Evolutionary conservation across 2,888 invertebrate genomes (phyloP).

Genomic region (Drosophila putrida): DNA sequence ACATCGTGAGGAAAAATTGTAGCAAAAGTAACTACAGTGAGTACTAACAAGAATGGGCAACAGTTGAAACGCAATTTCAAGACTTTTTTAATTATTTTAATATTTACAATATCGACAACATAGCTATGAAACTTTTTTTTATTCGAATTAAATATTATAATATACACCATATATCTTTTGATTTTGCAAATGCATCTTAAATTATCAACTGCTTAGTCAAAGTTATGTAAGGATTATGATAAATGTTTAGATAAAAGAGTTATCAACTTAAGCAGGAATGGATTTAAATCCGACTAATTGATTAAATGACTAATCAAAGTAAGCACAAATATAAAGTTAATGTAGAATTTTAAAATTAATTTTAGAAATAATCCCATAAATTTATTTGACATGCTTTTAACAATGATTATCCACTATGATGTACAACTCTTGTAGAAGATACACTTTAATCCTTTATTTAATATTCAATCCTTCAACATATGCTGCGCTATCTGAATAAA

Average conservation of each 20-base stretch:
- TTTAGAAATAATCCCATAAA: neutral
- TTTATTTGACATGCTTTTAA: neutral
- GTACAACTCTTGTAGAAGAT: neutral
- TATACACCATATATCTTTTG: too few species aligned
- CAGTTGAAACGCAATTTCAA: too few species aligned
- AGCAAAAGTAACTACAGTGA: neutral
- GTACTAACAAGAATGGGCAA: neutral
- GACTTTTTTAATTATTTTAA: too few species aligned
- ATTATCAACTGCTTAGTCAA: too few species aligned
- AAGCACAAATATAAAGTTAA: too few species aligned
- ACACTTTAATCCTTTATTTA: neutral
- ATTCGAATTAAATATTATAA: neutral
- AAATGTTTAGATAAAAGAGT: too few species aligned
- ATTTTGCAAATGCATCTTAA: too few species aligned
- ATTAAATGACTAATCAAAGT: too few species aligned
- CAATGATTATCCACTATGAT: neutral
- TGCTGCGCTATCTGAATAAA: constrained; percentile 25
- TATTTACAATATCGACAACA: neutral
- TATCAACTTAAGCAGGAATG: too few species aligned
- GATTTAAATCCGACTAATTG: too few species aligned
- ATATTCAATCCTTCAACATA: constrained; percentile 25
- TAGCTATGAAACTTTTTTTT: neutral
- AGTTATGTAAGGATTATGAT: too few species aligned
- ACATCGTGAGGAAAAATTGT: too few species aligned
- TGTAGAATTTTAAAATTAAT: neutral